phyloP scores from a whole-genome alignment of 2,797 vertebrate genomes.

The Myoxocephalus aenaeus region DNA sequence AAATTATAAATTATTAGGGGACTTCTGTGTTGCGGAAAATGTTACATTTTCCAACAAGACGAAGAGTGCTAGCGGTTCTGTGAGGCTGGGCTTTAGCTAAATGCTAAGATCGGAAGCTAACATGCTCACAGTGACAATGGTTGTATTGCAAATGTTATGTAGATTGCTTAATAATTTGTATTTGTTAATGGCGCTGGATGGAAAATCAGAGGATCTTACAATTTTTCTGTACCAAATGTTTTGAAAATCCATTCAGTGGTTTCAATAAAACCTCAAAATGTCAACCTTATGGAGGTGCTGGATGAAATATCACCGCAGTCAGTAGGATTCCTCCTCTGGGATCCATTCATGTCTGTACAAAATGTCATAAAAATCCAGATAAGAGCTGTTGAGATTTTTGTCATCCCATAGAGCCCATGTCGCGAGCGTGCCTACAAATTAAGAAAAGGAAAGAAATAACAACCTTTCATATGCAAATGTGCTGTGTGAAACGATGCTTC shows the following conservation, averaged over 20 bases:
- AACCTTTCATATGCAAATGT: slow-evolving; percentile 20
- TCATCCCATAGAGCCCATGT: not conserved
- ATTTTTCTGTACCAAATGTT: not conserved
- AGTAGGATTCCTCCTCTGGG: not conserved
- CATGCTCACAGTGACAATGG: not conserved
- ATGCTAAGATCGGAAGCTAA: not conserved
- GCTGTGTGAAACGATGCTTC: not conserved
- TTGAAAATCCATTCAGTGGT: not conserved
- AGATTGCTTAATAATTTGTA: not conserved
- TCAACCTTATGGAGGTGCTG: not conserved
- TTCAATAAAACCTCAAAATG: not conserved
- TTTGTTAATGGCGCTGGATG: not conserved
- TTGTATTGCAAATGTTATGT: no score
- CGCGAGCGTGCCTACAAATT: not conserved
- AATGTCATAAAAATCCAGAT: not conserved
- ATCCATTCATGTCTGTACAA: not conserved
- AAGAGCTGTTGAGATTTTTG: not conserved
- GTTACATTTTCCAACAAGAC: not conserved
- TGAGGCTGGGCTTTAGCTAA: not conserved
- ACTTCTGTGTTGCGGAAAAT: not conserved
- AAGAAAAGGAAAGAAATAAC: not conserved
- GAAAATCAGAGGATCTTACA: not conserved
- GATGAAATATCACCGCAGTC: not conserved
- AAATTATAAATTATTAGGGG: not conserved
- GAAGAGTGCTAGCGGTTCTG: not conserved